Percentiles rank a stretch among this genome's conserved stretches.
These are phyloP conservation scores for Paguma larvata DNA, from an alignment of 2,797 vertebrate species.

Conservation along the genomic window DNA sequence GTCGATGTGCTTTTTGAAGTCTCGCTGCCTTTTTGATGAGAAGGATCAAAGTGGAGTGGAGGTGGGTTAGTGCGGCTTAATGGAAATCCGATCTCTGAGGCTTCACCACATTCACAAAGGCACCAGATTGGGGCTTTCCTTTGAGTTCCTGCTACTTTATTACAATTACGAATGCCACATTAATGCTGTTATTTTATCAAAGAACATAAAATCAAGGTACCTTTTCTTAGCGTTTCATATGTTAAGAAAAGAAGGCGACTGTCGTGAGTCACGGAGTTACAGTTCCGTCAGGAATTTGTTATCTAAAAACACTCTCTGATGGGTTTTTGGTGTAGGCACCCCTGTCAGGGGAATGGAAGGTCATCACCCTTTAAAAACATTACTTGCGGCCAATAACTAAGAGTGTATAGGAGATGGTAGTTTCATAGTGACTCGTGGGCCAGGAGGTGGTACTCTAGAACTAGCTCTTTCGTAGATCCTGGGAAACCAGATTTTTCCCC, in stretches of 20 bases:
- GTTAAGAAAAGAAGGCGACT: background rate
- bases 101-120: slow-evolving; percentile 5
- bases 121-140: background rate
- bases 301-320: background rate
- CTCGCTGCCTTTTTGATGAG: slow-evolving; percentile 34
- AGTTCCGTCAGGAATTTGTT: background rate
- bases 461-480: background rate
- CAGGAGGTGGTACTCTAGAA: background rate
- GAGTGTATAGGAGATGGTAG: background rate
- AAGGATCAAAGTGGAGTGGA: background rate
- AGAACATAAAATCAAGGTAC: slow-evolving; percentile 46
- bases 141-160: slow-evolving; percentile 46
- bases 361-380: slow-evolving; percentile 4
- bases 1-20: slow-evolving; percentile 44
- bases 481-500: background rate
- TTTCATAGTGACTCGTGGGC: background rate
- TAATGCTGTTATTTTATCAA: slow-evolving; percentile 48
- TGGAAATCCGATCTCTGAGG: background rate
- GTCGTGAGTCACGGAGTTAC: background rate
- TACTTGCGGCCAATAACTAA: background rate
- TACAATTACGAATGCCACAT: slow-evolving; percentile 15
- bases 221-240: slow-evolving; percentile 19
- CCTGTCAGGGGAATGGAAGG: background rate
- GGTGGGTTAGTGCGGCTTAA: slow-evolving; percentile 14
- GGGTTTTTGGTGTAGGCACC: slow-evolving; percentile 25